Conservation (phyloP, 2,113 vertebrate genomes). For the Oncorhynchus tshawytscha region DNA sequence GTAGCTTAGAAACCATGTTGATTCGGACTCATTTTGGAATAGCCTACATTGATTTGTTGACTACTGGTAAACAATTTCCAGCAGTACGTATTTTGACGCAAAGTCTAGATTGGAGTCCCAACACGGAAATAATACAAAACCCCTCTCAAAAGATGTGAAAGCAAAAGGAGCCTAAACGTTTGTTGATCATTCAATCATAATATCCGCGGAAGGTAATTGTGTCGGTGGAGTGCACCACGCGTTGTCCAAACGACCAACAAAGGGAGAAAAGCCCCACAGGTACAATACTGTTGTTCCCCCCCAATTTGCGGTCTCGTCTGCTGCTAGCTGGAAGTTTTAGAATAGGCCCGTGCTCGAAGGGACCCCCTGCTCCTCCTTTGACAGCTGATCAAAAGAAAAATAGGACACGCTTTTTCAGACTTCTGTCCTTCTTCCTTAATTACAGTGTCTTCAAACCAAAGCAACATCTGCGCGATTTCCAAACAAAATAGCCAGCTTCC, state of each 20-base stretch:
- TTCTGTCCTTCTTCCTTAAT: slow-evolving; percentile 78
- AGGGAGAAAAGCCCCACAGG: not conserved
- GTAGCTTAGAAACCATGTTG: not conserved
- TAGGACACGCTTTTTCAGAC: slow-evolving; percentile 82
- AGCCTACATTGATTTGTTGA: not conserved
- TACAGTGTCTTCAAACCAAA: slow-evolving; percentile 82
- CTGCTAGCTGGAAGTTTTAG: slow-evolving; percentile 76
- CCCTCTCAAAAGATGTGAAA: not conserved
- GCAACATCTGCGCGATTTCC: slow-evolving; percentile 82
- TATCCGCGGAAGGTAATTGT: not conserved
- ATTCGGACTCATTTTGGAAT: not conserved
- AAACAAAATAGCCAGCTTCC: slow-evolving; percentile 61
- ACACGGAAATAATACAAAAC: not conserved
- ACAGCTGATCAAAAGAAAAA: slow-evolving; percentile 83
- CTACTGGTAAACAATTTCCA: not conserved
- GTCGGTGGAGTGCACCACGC: not conserved
- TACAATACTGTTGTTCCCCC: slow-evolving; percentile 38
- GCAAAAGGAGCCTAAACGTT: too few species aligned
- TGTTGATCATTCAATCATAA: not conserved
- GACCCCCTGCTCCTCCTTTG: slow-evolving; percentile 77
- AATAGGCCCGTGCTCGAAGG: slow-evolving; percentile 58
- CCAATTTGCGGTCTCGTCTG: slow-evolving; percentile 70
- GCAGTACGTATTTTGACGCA: not conserved
- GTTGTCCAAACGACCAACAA: not conserved
- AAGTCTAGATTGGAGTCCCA: not conserved